phyloP scores from a whole-genome alignment of 35 echinoderm and acorn worm species.

The Heliocidaris tuberculata region DNA sequence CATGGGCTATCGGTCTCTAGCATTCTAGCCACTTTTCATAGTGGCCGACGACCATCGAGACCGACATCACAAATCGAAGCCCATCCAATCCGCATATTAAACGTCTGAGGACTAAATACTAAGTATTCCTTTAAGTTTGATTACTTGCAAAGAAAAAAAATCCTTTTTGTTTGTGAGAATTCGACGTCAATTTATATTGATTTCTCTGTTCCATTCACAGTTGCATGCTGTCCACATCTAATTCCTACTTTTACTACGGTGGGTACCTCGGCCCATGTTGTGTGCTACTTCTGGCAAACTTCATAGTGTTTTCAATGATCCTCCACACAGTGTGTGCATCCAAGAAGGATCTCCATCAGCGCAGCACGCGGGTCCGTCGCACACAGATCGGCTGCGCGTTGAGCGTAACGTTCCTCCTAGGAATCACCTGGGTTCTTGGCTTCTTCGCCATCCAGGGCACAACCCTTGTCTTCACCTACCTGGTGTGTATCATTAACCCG shows the following conservation, averaged over 20 bases:
- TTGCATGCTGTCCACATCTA: conserved; percentile 63
- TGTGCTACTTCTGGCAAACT: conserved; percentile 63
- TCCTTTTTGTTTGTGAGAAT: too few relatives aligned
- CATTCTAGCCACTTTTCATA: too few relatives aligned
- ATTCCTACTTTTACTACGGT: conserved; percentile 63
- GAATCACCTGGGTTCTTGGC: conserved; percentile 86
- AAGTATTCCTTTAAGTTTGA: too few relatives aligned
- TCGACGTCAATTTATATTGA: background rate
- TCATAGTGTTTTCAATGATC: conserved; percentile 76
- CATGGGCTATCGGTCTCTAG: too few relatives aligned
- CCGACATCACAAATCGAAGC: too few relatives aligned
- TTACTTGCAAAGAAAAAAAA: too few relatives aligned
- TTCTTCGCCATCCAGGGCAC: conserved; percentile 75
- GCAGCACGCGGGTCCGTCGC: conserved; percentile 43
- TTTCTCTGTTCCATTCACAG: conserved; percentile 41
- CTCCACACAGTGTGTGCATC: conserved; percentile 64
- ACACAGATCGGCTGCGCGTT: conserved; percentile 85
- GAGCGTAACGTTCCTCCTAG: conserved; percentile 81
- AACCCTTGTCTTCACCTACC: conserved; percentile 75
- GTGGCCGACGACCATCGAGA: too few relatives aligned
- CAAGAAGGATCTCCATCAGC: conserved; percentile 59
- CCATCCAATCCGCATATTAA: too few relatives aligned
- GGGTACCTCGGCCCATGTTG: conserved; percentile 74
- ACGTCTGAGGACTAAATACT: too few relatives aligned
- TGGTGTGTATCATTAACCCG: conserved; percentile 83